Percentiles rank a stretch among this genome's conserved stretches.
These are phyloP conservation scores for Sebastes minor DNA, from an alignment of 2,797 vertebrate genomes.

Conservation along the genomic window DNA sequence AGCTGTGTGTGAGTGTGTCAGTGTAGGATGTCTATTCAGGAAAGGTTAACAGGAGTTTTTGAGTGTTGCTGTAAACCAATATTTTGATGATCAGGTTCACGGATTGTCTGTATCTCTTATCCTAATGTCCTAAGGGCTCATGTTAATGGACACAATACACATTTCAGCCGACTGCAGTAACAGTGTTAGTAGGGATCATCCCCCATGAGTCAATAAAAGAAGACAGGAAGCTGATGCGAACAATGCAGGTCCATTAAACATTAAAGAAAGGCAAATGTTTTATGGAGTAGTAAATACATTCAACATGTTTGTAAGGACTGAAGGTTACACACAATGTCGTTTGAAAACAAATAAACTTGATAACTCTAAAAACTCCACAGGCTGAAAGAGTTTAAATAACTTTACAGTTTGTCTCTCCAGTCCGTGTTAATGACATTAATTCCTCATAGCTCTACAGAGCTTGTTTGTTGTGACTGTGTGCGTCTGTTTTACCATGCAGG, in stretches of 20 bases:
- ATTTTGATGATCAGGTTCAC: background rate
- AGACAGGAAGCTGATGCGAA: too few relatives aligned
- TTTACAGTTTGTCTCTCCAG: background rate
- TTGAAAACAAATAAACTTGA: background rate
- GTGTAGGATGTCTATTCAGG: background rate
- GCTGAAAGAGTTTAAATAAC: background rate
- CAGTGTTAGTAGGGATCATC: too few relatives aligned
- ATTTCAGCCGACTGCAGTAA: background rate
- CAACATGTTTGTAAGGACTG: background rate
- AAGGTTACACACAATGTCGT: background rate
- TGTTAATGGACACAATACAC: background rate
- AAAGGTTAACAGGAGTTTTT: background rate
- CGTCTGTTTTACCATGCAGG: slow-evolving; percentile 87
- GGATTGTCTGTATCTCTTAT: background rate
- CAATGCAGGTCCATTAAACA: background rate
- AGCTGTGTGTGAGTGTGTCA: background rate
- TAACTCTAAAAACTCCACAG: background rate
- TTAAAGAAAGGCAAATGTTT: background rate
- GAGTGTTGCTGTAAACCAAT: too few relatives aligned
- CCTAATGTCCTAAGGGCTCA: background rate
- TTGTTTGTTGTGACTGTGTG: background rate
- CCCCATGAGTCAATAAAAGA: background rate
- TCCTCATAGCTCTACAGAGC: background rate
- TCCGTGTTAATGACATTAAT: background rate
- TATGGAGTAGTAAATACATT: background rate